These are phyloP conservation scores for Pemphigus obesinymphae DNA, from an alignment of 1,140 invertebrate species.

Conservation along the genomic window DNA sequence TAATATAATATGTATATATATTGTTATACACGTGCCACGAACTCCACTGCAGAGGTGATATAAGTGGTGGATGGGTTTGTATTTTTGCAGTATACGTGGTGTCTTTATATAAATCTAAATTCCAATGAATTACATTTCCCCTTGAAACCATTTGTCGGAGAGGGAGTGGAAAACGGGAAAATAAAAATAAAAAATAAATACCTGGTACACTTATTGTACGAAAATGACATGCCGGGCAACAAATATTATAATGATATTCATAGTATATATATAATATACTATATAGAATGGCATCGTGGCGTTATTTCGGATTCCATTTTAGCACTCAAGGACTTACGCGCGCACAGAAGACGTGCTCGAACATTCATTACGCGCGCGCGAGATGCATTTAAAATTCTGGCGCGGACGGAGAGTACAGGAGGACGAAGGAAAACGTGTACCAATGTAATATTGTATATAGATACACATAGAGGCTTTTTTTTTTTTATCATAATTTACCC, in stretches of 20 bases:
- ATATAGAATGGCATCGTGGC: conserved; percentile 4
- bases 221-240: not conserved
- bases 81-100: no score
- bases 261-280: not conserved
- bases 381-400: conserved; percentile 15
- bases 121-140: not conserved
- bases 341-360: conserved; percentile 17
- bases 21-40: no score
- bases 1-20: not conserved
- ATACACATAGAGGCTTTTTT: no score
- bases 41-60: no score
- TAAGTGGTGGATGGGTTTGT: not conserved
- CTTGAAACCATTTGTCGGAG: no score
- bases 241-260: conserved; percentile 10
- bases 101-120: no score
- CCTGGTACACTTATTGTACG: conserved; percentile 7
- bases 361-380: conserved; percentile 17
- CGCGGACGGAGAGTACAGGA: no score
- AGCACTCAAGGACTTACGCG: conserved; percentile 24
- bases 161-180: not conserved
- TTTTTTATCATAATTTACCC: conserved; percentile 1
- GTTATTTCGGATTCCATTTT: conserved; percentile 31
- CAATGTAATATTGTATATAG: no score
- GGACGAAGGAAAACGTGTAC: no score
- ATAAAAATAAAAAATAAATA: conserved; percentile 5